Percentiles rank a stretch among this genome's conserved stretches.
phyloP scores from a whole-genome alignment of 2,113 vertebrate genomes.

The Crypturellus undulatus region DNA sequence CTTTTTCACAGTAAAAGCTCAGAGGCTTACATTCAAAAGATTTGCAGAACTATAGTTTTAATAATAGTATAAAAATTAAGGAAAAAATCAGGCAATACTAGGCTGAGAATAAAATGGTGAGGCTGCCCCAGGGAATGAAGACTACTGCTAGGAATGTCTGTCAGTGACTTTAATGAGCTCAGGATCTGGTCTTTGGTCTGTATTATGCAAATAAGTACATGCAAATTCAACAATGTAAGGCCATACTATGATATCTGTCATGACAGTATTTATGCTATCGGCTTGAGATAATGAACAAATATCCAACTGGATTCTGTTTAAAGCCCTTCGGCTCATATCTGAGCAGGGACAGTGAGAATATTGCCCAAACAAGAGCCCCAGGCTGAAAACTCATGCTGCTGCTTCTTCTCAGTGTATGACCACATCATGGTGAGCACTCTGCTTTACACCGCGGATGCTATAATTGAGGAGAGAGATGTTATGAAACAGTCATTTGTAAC shows the following conservation, averaged over 20 bases:
- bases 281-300: conserved; percentile 9
- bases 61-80: background rate
- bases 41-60: background rate
- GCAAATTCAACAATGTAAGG: background rate
- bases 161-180: background rate
- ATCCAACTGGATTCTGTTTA: background rate
- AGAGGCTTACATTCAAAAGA: background rate
- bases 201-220: background rate
- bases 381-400: background rate
- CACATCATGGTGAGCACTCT: background rate
- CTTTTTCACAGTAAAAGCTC: background rate
- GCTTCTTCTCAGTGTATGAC: background rate
- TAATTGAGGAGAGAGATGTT: background rate
- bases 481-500: background rate
- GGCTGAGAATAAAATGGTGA: background rate
- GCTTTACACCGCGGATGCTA: background rate
- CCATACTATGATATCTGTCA: background rate
- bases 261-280: background rate
- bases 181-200: background rate
- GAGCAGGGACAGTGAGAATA: background rate
- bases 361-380: background rate
- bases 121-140: background rate
- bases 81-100: background rate
- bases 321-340: background rate
- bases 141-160: background rate